These are phyloP conservation scores for Gobius niger DNA, from an alignment of 2,113 vertebrate species.

Conservation along the genomic window DNA sequence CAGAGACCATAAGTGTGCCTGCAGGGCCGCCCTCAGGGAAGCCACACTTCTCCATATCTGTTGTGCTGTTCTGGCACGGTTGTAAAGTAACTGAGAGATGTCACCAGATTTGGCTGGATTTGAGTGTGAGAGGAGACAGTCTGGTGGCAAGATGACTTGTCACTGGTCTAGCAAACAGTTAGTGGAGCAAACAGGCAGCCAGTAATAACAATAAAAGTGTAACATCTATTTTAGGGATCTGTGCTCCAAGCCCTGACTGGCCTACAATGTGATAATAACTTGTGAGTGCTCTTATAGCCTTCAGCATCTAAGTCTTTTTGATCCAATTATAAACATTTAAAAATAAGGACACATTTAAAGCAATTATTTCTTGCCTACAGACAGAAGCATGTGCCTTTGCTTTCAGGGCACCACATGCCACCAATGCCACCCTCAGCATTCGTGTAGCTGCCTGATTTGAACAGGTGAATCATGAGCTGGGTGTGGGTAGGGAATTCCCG, in stretches of 20 bases:
- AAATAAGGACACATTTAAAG: neutral
- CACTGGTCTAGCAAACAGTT: slow-evolving; percentile 1
- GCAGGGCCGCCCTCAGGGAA: slow-evolving; percentile 1
- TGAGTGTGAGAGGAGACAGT: neutral
- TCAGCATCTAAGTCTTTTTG: neutral
- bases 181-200: neutral
- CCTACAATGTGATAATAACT: slow-evolving; percentile 19
- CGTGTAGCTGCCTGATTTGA: slow-evolving; percentile 82
- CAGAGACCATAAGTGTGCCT: neutral
- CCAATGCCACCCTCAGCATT: slow-evolving; percentile 81
- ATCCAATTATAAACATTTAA: neutral
- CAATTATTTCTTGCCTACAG: neutral
- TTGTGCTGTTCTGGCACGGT: neutral
- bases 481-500: slow-evolving; percentile 68
- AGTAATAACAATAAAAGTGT: neutral
- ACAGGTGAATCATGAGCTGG: slow-evolving; percentile 74
- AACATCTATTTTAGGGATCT: slow-evolving; percentile 16
- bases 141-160: neutral
- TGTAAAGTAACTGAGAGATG: neutral
- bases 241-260: neutral
- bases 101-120: slow-evolving; percentile 1
- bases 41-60: neutral
- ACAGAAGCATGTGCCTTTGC: slow-evolving; percentile 69
- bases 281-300: neutral
- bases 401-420: slow-evolving; percentile 82